Base-by-base conservation (phyloP, 1,140 invertebrate species). In the Aphidius gifuensis region DNA sequence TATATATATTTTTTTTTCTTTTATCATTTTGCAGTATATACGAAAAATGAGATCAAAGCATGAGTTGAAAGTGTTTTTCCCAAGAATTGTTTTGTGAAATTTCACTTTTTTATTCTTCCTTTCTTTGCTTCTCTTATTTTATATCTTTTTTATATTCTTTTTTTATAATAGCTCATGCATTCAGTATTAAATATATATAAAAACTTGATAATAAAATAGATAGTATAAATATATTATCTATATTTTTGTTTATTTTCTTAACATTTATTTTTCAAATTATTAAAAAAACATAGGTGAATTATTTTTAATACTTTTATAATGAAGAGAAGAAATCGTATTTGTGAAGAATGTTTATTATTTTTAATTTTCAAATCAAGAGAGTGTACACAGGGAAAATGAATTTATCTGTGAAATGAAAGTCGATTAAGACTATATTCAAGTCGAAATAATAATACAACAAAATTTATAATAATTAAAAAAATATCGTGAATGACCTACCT, bases 401-500 rank as follows among this genome's bases (percentile, higher is more conserved):
- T 55, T 55, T 55, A 42, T 40, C 42, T 40, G 53, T 55, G 4
- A 32, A 32, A 32, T 32, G 53, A 55, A 55, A 55, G 53, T 58
- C 56, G 57, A 53, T 38, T n/a, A 48, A 48, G 42, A 16, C 16
- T 16, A 16, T 61, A 58, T 9, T 11, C 11, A 49, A 49, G 2
- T 49, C 3, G 0, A 48, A 53, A 56, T 39, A 40, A 9, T 44
- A 47, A 58, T 39, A 51, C 38, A 58, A 56, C n/a, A 58, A 53
- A 49, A 62, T 43, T n/a, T 46, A 61, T 40, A 46, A 56, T 48
- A 60, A 32, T 7, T 5, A 38, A 39, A 47, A 32, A 43, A 47
- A 46, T 63, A 43, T 63, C 44, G 45, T 43, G 46, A 47, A 61
- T 61, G 57, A 65, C 64, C 64, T 65, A 65, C 59, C 64, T 65